phyloP scores from a whole-genome alignment of 2,797 vertebrate species.

The Oreortyx pictus region DNA sequence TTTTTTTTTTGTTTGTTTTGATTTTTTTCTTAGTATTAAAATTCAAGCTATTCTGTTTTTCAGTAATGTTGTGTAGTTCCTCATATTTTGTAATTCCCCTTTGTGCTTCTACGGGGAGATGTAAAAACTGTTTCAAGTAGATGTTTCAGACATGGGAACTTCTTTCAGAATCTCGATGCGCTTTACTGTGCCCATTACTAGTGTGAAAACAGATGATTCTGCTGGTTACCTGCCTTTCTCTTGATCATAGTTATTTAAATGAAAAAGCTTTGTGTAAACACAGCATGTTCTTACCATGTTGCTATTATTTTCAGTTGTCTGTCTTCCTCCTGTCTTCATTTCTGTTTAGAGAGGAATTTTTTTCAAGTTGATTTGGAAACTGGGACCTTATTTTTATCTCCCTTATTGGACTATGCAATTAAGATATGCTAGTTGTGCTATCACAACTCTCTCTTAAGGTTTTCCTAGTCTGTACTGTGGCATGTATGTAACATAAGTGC shows the following conservation, averaged over 20 bases:
- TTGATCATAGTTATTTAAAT: not conserved
- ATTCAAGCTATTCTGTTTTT: not conserved
- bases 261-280: not conserved
- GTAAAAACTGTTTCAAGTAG: not conserved
- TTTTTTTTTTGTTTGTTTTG: not conserved
- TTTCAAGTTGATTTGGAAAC: not conserved
- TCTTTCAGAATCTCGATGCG: not conserved
- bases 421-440: not conserved
- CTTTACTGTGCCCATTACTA: not conserved
- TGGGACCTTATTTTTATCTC: not conserved
- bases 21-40: not conserved
- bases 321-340: not conserved
- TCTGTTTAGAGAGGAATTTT: not conserved
- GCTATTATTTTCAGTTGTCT: not conserved
- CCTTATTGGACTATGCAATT: not conserved
- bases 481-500: not conserved
- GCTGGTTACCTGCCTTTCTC: not conserved
- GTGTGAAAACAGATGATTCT: not conserved
- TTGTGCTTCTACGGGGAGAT: not conserved
- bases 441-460: not conserved
- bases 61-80: not conserved
- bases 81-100: not conserved
- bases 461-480: not conserved
- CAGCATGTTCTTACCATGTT: not conserved
- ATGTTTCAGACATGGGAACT: not conserved